Evolutionary conservation across 2,797 vertebrate species (phyloP).

Genomic region (Parambassis ranga): DNA sequence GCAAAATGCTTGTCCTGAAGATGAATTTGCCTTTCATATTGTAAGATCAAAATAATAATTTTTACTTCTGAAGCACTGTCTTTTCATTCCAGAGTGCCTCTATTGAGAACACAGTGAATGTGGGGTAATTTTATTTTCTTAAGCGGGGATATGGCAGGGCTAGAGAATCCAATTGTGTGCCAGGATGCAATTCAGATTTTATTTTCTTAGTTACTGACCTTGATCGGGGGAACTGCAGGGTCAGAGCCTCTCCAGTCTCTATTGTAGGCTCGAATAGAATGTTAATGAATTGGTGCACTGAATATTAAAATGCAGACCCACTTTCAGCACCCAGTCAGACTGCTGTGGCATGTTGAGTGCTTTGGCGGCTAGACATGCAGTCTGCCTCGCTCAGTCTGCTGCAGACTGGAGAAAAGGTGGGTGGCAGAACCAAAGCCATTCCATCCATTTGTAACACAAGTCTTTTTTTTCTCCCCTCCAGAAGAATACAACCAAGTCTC

Average conservation of each 20-base stretch:
- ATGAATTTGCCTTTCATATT: conserved; percentile 69
- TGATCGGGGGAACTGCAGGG: conserved; percentile 78
- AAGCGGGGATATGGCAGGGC: conserved; percentile 52
- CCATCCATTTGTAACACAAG: conserved; percentile 57
- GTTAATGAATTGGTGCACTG: conserved; percentile 80
- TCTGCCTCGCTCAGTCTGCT: conserved; percentile 49
- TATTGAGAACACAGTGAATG: conserved; percentile 73
- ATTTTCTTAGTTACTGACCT: conserved; percentile 84
- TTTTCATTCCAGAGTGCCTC: conserved; percentile 71
- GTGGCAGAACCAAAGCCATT: conserved; percentile 55
- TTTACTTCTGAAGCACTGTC: conserved; percentile 66
- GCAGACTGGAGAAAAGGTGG: conserved; percentile 50
- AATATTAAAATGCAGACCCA: conserved; percentile 78
- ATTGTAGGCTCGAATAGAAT: conserved; percentile 80
- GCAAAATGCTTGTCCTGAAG: conserved; percentile 60
- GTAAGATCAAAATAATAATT: conserved; percentile 69
- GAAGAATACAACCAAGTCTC: conserved; percentile 28
- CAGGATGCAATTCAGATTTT: conserved; percentile 77
- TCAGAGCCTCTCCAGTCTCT: conserved; percentile 80
- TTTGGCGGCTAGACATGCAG: conserved; percentile 73
- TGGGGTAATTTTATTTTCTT: conserved; percentile 63
- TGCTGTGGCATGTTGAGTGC: conserved; percentile 80
- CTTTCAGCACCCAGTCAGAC: conserved; percentile 75
- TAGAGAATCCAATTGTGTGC: conserved; percentile 65
- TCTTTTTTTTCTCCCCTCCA: conserved; percentile 63